Conservation (phyloP, 2,888 invertebrate genomes). For the Blomia tropicalis region DNA sequence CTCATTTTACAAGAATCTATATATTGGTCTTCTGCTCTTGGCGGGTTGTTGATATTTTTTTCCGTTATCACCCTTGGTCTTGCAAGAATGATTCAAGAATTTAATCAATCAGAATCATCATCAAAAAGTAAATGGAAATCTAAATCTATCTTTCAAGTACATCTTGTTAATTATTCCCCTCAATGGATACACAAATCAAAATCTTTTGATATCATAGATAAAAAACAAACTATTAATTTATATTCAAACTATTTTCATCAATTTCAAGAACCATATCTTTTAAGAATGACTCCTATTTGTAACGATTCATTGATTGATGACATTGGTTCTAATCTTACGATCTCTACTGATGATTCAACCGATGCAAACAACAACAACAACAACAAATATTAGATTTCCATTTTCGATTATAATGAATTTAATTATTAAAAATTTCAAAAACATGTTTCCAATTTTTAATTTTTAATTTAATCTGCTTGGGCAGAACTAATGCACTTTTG, state of each 20-base stretch:
- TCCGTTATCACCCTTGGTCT: conserved; percentile 18
- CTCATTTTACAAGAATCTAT: conserved; percentile 19
- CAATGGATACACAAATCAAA: neutral
- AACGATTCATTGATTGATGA: no score
- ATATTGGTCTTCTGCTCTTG: conserved; percentile 15
- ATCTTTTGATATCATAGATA: neutral
- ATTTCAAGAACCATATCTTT: neutral
- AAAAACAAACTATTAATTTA: neutral
- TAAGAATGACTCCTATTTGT: conserved; percentile 2
- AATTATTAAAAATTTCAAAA: no score
- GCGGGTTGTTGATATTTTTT: conserved; percentile 21
- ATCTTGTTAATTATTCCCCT: neutral
- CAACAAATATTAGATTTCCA: no score
- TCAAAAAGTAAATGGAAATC: neutral
- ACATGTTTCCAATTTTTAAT: no score
- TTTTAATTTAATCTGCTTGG: no score
- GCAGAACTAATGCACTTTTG: no score
- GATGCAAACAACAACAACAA: no score
- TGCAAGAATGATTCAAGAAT: conserved; percentile 18
- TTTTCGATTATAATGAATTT: no score
- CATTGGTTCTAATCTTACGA: no score
- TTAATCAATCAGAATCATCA: neutral
- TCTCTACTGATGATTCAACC: no score
- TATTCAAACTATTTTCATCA: neutral
- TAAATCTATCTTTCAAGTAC: neutral